phyloP scores from a whole-genome alignment of 1,140 invertebrate genomes.

The Yoshiicerus persimilis region DNA sequence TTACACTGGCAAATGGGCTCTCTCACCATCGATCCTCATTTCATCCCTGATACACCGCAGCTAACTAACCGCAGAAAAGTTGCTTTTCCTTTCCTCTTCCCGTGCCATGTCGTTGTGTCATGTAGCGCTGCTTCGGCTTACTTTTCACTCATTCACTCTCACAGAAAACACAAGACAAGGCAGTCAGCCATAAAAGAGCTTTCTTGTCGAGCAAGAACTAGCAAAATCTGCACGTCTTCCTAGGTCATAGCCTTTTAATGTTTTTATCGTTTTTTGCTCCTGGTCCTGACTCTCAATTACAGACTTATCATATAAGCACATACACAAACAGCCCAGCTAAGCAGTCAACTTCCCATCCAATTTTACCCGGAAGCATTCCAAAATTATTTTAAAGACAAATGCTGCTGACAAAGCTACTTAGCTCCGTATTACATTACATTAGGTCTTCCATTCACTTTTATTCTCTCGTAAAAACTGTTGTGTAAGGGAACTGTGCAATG shows the following conservation, averaged over 20 bases:
- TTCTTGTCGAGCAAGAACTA: background rate
- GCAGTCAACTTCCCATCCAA: background rate
- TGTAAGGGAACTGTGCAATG: too few species aligned
- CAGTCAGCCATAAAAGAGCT: background rate
- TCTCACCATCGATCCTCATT: slow-evolving; percentile 29
- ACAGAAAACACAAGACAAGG: background rate
- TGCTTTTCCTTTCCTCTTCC: background rate
- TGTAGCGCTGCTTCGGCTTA: background rate
- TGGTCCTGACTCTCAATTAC: slow-evolving; percentile 14
- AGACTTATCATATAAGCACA: background rate
- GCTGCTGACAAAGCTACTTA: background rate
- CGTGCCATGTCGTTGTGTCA: background rate
- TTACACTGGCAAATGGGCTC: slow-evolving; percentile 25
- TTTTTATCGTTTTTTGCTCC: slow-evolving; percentile 1
- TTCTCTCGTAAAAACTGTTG: too few species aligned
- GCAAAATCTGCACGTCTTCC: background rate
- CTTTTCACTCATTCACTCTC: slow-evolving; percentile 4
- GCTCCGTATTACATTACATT: background rate
- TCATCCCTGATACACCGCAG: background rate
- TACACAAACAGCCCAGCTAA: background rate
- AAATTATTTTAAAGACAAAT: background rate
- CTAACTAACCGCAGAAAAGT: slow-evolving; percentile 2
- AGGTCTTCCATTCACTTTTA: background rate
- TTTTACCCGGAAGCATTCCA: background rate
- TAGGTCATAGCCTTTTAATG: slow-evolving; percentile 21